Evolutionary conservation across 1,140 invertebrate species (phyloP).

Genomic region (Heterodera carotae): DNA sequence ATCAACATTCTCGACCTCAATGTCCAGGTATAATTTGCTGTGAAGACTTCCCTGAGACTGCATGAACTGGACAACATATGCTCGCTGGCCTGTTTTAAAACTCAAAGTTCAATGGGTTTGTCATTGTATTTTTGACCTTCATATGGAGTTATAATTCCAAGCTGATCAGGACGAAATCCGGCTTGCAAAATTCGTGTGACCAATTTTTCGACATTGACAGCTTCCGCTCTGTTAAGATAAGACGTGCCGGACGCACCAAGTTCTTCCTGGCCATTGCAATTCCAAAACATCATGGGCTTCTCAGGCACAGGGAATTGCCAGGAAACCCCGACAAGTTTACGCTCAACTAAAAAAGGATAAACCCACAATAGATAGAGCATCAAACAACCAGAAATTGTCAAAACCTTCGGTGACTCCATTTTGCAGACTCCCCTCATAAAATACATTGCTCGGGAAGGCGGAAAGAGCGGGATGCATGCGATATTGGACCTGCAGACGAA

Average conservation of each 20-base stretch:
- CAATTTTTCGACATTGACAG: slow-evolving; percentile 96
- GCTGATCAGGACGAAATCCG: slow-evolving; percentile 91
- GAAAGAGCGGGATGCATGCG: slow-evolving; percentile 94
- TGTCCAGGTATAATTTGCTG: slow-evolving; percentile 94
- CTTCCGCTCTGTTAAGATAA: slow-evolving; percentile 96
- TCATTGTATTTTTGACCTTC: neutral
- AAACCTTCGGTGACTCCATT: slow-evolving; percentile 93
- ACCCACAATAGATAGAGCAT: neutral
- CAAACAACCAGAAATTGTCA: slow-evolving; percentile 40
- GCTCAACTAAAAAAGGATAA: slow-evolving; percentile 73
- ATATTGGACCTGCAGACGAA: slow-evolving; percentile 89
- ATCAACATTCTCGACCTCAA: slow-evolving; percentile 98
- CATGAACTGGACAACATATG: slow-evolving; percentile 96
- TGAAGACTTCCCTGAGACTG: slow-evolving; percentile 96
- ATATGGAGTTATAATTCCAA: slow-evolving; percentile 68
- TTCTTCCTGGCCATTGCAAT: slow-evolving; percentile 92
- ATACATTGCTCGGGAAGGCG: slow-evolving; percentile 97
- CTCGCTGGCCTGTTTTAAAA: slow-evolving; percentile 76
- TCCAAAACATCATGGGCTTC: slow-evolving; percentile 98
- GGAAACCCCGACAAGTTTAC: slow-evolving; percentile 84
- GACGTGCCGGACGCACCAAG: slow-evolving; percentile 97
- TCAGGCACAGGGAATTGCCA: slow-evolving; percentile 96
- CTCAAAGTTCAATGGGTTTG: too few relatives aligned
- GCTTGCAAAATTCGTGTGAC: slow-evolving; percentile 87
- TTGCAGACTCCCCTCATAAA: slow-evolving; percentile 96